Evolutionary conservation across 1,140 invertebrate species (phyloP).

Genomic region (Bathynomus jamesi): DNA sequence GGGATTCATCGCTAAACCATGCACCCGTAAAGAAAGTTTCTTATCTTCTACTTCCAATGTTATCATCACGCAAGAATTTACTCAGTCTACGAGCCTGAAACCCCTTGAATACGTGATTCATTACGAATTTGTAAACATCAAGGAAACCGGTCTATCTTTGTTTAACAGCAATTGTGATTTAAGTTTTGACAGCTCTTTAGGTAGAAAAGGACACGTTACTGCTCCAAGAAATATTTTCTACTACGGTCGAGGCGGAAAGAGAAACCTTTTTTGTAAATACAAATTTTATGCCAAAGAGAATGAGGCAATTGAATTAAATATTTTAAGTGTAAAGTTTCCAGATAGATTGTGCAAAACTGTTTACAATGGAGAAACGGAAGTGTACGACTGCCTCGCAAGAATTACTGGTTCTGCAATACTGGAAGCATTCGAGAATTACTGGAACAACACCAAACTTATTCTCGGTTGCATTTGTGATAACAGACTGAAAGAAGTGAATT

Average conservation of each 20-base stretch:
- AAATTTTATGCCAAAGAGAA: slow-evolving; percentile 17
- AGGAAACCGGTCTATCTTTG: not conserved
- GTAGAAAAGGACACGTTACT: slow-evolving; percentile 8
- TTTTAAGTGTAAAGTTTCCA: slow-evolving; percentile 23
- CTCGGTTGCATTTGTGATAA: slow-evolving; percentile 33
- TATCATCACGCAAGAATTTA: slow-evolving; percentile 27
- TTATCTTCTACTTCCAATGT: slow-evolving; percentile 19
- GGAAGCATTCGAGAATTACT: slow-evolving; percentile 27
- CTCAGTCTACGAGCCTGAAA: slow-evolving; percentile 23
- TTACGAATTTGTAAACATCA: slow-evolving; percentile 26
- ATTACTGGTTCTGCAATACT: slow-evolving; percentile 30
- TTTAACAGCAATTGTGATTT: not conserved
- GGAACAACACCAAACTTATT: slow-evolving; percentile 24
- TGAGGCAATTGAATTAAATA: slow-evolving; percentile 25
- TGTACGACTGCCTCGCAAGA: slow-evolving; percentile 27
- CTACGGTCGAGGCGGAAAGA: slow-evolving; percentile 9
- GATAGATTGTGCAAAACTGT: slow-evolving; percentile 29
- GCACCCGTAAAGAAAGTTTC: slow-evolving; percentile 24
- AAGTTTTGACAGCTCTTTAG: not conserved
- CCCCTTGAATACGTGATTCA: slow-evolving; percentile 26
- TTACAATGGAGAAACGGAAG: slow-evolving; percentile 26
- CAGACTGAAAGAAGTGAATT: slow-evolving; percentile 33
- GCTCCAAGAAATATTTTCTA: slow-evolving; percentile 14
- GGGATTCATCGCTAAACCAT: slow-evolving; percentile 22
- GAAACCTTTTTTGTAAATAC: slow-evolving; percentile 12